Base-by-base conservation (phyloP, 2,888 invertebrate genomes). In the Lepidochitona cinerea region DNA sequence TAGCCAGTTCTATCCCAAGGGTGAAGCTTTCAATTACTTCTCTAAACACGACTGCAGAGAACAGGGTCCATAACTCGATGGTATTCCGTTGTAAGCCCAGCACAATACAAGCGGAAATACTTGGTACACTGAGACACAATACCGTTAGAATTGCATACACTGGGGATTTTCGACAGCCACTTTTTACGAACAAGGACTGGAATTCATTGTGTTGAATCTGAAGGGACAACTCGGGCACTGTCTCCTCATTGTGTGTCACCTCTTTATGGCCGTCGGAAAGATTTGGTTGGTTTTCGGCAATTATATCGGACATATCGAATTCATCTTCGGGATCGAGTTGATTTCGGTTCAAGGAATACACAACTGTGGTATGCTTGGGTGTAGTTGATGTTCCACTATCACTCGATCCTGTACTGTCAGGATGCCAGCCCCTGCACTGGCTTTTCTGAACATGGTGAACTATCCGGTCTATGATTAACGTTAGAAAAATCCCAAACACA, bases 211-310 rank as follows among this genome's bases (percentile, higher is more conserved):
- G 59, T 29, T 59, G 29, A 32, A 29, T 14, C 23, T 23, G 59
- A 29, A 59, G 32, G 26, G 14, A 29, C 4, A 23, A 29, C 29
- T 59, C 59, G 23, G 26, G 23, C 14, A 14, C 12, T 2, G 29
- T 14, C 14, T 23, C 12, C 1, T 14, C 9, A 23, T 23, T 23
- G 49, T 49, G 49, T 14, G 59, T 59, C 59, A 29, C 4, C 1
- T 59, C 59, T 23, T 18, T 32, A 59, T 23, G 32, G n/a, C n/a
- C n/a, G n/a, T n/a, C n/a, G n/a, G n/a, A n/a, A n/a, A n/a, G n/a
- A n/a, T n/a, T n/a, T n/a, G n/a, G n/a, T n/a, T n/a, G n/a, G 32
- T 59, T 59, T 59, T 59, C 59, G 9, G 59, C 59, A 59, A 59
- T 59, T 23, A 59, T 59, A 32, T 59, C 29, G 12, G 59, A 59